Base-by-base conservation (phyloP, 1,140 invertebrate species). In the Penaeus chinensis region DNA sequence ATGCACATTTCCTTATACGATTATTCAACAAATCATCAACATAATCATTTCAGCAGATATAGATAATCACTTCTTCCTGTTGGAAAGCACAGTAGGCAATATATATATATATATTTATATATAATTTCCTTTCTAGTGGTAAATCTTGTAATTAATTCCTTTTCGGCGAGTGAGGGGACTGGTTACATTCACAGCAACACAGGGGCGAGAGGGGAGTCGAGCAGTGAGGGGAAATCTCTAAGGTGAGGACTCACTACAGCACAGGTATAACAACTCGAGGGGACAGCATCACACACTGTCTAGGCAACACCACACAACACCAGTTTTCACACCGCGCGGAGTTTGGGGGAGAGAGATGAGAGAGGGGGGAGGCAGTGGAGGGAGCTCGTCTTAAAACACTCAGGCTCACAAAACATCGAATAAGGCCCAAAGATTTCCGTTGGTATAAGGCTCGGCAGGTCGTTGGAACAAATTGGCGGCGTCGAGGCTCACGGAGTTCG, bases 371-470 rank as follows among this genome's bases (percentile, higher is more conserved):
- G 69, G n/a, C 37, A 74, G 37, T 18, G 37, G 24, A n/a, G 24
- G 69, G 47, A 47, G 47, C 47, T 47, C 47, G 47, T 47, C 47
- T 47, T 47, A 47, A 47, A 11, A 63, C 61, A 37, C n/a, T 42
- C 42, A 62, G 78, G 79, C 79, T 87, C 85, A 87, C 85, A 82
- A 71, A 82, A 79, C 74, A n/a, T 87, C 77, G 47, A 47, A 87
- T 87, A 87, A 87, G 85, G 85, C 85, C 80, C 79, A 82, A 82
- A 60, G 80, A 87, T 87, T 85, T 63, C 66, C 62, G 62, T 66
- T 66, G n/a, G 20, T 77, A 85, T 82, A 87, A 82, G 82, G 82
- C 82, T 77, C 61, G 24, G 66, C 24, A 24, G 82, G 42, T 81
- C 79, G 79, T 81, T 81, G 79, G 24, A 27, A 32, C 22, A 77